These are phyloP conservation scores for Emydura subglobosa DNA, from an alignment of 2,113 vertebrate genomes.

Conservation along the genomic window DNA sequence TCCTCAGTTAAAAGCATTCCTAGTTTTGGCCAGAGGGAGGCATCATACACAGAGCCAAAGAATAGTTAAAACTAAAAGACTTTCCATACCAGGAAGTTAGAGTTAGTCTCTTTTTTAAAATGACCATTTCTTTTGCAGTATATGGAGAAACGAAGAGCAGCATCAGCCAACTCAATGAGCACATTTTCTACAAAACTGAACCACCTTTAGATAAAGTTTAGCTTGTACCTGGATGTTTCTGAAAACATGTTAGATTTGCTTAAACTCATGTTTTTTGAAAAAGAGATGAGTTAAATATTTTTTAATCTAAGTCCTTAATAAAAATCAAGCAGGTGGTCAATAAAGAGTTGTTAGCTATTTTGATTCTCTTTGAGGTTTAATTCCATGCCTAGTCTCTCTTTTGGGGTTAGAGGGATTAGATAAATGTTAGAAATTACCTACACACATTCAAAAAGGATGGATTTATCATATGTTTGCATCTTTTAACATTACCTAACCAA, in stretches of 20 bases:
- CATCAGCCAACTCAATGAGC: background rate
- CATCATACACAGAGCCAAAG: background rate
- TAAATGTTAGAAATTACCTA: background rate
- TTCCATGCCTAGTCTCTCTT: background rate
- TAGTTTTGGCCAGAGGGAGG: background rate
- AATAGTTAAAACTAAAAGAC: background rate
- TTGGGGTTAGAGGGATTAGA: background rate
- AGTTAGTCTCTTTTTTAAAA: accelerated
- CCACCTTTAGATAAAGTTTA: background rate
- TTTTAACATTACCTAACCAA: accelerated
- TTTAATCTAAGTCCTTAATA: background rate
- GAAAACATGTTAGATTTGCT: background rate
- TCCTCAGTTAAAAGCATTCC: accelerated
- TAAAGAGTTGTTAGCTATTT: background rate
- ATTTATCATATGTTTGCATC: accelerated
- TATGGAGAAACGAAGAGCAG: background rate
- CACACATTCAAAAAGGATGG: background rate
- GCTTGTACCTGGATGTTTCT: background rate
- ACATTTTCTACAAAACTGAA: accelerated
- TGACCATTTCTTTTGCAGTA: accelerated
- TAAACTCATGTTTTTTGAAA: background rate
- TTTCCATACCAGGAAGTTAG: accelerated
- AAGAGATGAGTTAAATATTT: too few species aligned
- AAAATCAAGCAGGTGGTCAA: background rate
- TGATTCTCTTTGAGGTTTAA: background rate